Percentiles rank a stretch among this genome's conserved stretches.
Conservation (phyloP, 2,888 invertebrate genomes). For the Tenthredo amoena region DNA sequence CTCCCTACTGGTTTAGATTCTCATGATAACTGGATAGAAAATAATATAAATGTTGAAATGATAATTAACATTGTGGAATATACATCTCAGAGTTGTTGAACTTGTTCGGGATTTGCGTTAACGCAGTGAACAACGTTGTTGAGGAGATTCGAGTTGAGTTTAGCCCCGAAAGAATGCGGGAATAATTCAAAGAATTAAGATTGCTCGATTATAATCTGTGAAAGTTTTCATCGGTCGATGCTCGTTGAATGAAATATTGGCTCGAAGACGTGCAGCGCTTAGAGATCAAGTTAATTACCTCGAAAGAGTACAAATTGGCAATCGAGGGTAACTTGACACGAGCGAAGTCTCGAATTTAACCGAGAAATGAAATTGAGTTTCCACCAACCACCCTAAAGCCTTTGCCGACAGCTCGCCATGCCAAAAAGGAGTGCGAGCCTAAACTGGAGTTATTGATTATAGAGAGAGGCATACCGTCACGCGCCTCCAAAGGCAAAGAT, state of each 20-base stretch:
- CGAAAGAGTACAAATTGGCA: constrained; percentile 53
- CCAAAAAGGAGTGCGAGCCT: constrained; percentile 48
- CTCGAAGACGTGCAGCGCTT: constrained; percentile 37
- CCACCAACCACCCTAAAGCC: constrained; percentile 46
- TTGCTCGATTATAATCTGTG: not conserved
- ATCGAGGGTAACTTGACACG: constrained; percentile 50
- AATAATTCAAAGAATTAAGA: not conserved
- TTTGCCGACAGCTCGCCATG: constrained; percentile 49
- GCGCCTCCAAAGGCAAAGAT: constrained; percentile 46
- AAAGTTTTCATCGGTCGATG: constrained; percentile 30
- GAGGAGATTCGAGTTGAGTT: not conserved
- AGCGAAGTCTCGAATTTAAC: constrained; percentile 47
- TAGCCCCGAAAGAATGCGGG: not conserved
- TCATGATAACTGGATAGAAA: constrained; percentile 17
- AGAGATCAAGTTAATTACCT: constrained; percentile 49
- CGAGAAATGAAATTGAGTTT: constrained; percentile 51
- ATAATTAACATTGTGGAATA: not conserved
- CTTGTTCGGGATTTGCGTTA: not conserved
- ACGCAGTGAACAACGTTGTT: not conserved
- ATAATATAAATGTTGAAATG: not conserved
- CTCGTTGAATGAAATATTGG: constrained; percentile 40
- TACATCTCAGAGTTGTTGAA: not conserved
- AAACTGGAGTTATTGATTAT: constrained; percentile 51
- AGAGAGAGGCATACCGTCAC: constrained; percentile 49
- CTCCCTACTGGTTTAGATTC: not conserved